Percentiles rank a stretch among this genome's conserved stretches.
These are phyloP conservation scores for Spondyliosoma cantharus DNA, from an alignment of 2,797 vertebrate genomes.

Conservation along the genomic window DNA sequence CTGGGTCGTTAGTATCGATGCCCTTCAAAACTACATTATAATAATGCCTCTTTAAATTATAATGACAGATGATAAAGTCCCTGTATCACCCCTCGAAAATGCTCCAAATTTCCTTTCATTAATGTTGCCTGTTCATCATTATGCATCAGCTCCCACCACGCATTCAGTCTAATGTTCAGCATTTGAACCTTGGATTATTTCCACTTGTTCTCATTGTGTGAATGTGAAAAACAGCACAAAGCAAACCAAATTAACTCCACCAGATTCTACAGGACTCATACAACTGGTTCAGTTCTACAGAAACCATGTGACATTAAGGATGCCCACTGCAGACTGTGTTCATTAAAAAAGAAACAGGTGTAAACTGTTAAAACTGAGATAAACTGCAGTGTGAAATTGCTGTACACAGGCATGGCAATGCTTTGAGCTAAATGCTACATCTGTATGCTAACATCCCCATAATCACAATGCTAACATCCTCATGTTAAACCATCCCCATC, in stretches of 20 bases:
- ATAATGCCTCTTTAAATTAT: conserved; percentile 11
- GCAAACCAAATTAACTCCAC: neutral
- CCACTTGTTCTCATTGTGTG: neutral
- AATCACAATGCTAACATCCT: too few relatives aligned
- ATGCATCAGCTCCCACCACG: conserved; percentile 10
- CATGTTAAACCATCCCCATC: too few relatives aligned
- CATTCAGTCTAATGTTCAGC: conserved; percentile 11
- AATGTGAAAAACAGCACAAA: neutral
- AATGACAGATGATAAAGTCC: conserved; percentile 8
- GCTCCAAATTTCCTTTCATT: conserved; percentile 8
- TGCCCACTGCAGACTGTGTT: too few relatives aligned
- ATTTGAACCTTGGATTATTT: conserved; percentile 15
- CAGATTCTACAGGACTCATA: neutral
- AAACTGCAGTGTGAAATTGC: too few relatives aligned
- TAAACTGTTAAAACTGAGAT: too few relatives aligned
- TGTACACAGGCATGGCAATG: too few relatives aligned
- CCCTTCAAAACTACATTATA: conserved; percentile 3
- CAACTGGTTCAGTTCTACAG: neutral
- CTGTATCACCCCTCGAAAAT: neutral
- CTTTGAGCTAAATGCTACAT: too few relatives aligned
- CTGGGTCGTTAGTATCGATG: conserved; percentile 1
- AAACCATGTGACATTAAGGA: too few relatives aligned
- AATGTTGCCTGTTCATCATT: neutral
- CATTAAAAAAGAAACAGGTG: too few relatives aligned
- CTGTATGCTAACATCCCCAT: too few relatives aligned